These are phyloP conservation scores for Salvelinus namaycush DNA, from an alignment of 2,113 vertebrate genomes.

Conservation along the genomic window DNA sequence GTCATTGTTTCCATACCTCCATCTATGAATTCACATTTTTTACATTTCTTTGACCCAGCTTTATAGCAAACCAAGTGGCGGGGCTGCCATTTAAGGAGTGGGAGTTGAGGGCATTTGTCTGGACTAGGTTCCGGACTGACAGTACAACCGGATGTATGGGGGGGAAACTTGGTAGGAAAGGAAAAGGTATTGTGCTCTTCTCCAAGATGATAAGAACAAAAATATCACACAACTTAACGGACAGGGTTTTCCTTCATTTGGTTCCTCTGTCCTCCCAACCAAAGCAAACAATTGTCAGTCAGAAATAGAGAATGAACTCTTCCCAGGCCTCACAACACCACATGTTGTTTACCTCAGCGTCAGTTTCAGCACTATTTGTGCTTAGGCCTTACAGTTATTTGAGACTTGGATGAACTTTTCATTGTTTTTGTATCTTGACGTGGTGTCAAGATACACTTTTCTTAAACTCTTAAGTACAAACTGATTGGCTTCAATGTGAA, in stretches of 20 bases:
- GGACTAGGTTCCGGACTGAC: conserved; percentile 17
- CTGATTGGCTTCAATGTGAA: not conserved
- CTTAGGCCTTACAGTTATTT: conserved; percentile 14
- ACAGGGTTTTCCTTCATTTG: conserved; percentile 27
- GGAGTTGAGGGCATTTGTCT: conserved; percentile 24
- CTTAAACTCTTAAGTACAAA: not conserved
- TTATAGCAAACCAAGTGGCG: too few species aligned
- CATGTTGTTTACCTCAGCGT: conserved; percentile 50
- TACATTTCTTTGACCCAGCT: too few species aligned
- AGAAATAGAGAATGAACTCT: conserved; percentile 60
- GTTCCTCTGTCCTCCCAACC: conserved; percentile 41
- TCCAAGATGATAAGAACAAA: conserved; percentile 46
- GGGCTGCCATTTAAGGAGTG: too few species aligned
- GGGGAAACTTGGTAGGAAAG: conserved; percentile 55
- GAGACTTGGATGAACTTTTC: conserved; percentile 2
- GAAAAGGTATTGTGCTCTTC: conserved; percentile 64
- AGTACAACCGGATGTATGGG: conserved; percentile 23
- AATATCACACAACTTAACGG: conserved; percentile 54
- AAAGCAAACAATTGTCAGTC: conserved; percentile 59
- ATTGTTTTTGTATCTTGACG: not conserved
- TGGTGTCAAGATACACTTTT: not conserved
- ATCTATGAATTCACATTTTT: too few species aligned
- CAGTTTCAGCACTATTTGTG: conserved; percentile 25
- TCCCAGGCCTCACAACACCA: conserved; percentile 28
- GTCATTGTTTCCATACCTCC: too few species aligned